phyloP scores from a whole-genome alignment of 2,113 vertebrate species.

The Lepus americanus region DNA sequence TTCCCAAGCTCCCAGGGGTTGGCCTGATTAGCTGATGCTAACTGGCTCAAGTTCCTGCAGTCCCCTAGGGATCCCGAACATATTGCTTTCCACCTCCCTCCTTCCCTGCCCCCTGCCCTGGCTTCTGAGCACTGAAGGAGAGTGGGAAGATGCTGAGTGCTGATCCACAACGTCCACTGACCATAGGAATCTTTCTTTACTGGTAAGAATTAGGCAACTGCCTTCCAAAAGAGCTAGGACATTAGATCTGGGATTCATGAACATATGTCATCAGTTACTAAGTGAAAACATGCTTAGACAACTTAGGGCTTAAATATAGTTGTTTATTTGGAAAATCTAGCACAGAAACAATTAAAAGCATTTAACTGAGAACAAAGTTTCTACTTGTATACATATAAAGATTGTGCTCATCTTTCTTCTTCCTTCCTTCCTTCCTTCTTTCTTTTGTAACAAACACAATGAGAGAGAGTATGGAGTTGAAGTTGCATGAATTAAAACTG shows the following conservation, averaged over 20 bases:
- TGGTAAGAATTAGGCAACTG: not conserved
- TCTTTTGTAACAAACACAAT: not conserved
- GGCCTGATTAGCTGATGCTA: not conserved
- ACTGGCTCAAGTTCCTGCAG: not conserved
- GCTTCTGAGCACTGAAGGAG: not conserved
- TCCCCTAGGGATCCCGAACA: not conserved
- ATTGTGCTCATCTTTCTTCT: not conserved
- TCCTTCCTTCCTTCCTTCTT: no score
- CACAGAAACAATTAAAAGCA: not conserved
- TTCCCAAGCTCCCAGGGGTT: not conserved
- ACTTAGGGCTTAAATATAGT: not conserved
- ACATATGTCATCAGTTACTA: not conserved
- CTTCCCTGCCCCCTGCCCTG: no score
- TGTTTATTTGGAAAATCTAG: not conserved
- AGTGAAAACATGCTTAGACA: not conserved
- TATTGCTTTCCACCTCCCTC: not conserved
- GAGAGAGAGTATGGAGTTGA: not conserved
- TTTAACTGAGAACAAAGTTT: conserved; percentile 2
- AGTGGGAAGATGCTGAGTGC: not conserved
- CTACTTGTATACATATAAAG: not conserved
- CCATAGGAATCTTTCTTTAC: not conserved
- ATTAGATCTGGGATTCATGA: not conserved
- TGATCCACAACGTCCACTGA: not conserved
- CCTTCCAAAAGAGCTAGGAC: not conserved
- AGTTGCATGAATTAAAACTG: not conserved